Base-by-base conservation (phyloP, 2,113 vertebrate genomes). In the Odocoileus hemionus region DNA sequence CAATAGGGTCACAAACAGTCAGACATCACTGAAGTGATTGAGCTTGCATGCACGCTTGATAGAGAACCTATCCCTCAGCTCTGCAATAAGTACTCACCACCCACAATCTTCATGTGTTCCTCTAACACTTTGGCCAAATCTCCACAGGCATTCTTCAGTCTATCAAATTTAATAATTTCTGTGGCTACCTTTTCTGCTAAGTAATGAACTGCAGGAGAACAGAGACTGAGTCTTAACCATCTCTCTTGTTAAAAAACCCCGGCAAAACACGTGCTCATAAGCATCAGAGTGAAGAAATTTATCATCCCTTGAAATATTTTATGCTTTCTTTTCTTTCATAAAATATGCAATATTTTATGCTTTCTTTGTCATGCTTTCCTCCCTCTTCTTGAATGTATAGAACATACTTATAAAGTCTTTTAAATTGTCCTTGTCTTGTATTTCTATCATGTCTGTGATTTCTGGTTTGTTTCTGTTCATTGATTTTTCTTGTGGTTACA, bases 21-120 rank as follows among this genome's bases (percentile, higher is more conserved):
- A 0, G n/a, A 70, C 67, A 70, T 39, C 9, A 70, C 19, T 39
- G n/a, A 70, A 23, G 67, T 39, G 67, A 33, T 30, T n/a, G 30
- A 39, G 67, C 67, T 3, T 3, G 5, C 5, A 3, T 3, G 67
- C n/a, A 23, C 1, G 0, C n/a, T 6, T 23, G n/a, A 3, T 39
- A 39, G 67, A 39, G 67, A 39, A 19, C 12, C 21, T 23, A 23
- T 23, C 67, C n/a, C 5, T 16, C 61, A n/a, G 58, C 61, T 64
- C 30, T 52, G 52, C 52, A 50, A 14, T 50, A 50, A 50, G 47
- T 50, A 50, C 12, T 76, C 36, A 93, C 50, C 1, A 39, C 5
- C 43, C 21, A 10, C 55, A 39, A 19, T n/a, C 3, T 93, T 90
- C 74, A 58, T 6, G 4, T 54, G 50, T 52, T 83, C 89, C 6